A percentile compares a stretch with the other conserved stretches of the same genome.
Conservation (phyloP, 1,140 invertebrate genomes). For the Macrocentrus cingulum region DNA sequence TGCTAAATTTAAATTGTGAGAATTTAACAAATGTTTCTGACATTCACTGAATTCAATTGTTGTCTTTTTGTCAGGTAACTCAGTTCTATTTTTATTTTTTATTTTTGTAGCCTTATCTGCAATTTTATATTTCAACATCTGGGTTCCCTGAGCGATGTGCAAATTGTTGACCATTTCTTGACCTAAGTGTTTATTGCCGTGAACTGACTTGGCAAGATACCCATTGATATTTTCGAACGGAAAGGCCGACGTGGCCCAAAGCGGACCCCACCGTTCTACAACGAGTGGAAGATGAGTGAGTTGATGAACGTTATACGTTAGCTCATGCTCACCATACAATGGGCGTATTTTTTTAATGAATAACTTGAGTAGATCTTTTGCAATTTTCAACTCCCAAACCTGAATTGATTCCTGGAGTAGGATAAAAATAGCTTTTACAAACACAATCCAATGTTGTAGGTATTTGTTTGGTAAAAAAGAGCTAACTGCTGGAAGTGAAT, state of each 20-base stretch:
- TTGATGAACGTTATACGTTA: slow-evolving; percentile 34
- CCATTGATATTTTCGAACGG: slow-evolving; percentile 32
- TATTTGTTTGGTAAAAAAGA: slow-evolving; percentile 32
- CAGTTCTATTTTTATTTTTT: too few relatives aligned
- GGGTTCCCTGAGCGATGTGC: too few relatives aligned
- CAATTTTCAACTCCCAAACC: slow-evolving; percentile 21
- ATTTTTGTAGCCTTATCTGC: too few relatives aligned
- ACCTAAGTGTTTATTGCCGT: slow-evolving; percentile 30
- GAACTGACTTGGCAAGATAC: slow-evolving; percentile 26
- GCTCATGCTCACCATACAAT: slow-evolving; percentile 28
- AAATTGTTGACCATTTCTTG: slow-evolving; percentile 35
- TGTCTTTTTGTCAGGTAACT: too few relatives aligned
- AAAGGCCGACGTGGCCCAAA: slow-evolving; percentile 32
- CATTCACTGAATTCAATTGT: too few relatives aligned
- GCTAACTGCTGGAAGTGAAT: too few relatives aligned
- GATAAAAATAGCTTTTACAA: slow-evolving; percentile 26
- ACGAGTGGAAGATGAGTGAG: slow-evolving; percentile 29
- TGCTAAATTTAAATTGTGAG: too few relatives aligned
- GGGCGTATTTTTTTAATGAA: slow-evolving; percentile 27
- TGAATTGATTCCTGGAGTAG: slow-evolving; percentile 25
- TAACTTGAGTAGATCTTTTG: slow-evolving; percentile 28
- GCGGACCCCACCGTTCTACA: slow-evolving; percentile 36
- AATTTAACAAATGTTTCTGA: too few relatives aligned
- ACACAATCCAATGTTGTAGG: slow-evolving; percentile 34
- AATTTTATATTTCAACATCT: too few relatives aligned